phyloP scores from a whole-genome alignment of 2,888 invertebrate species.

The Dasypolia templi region DNA sequence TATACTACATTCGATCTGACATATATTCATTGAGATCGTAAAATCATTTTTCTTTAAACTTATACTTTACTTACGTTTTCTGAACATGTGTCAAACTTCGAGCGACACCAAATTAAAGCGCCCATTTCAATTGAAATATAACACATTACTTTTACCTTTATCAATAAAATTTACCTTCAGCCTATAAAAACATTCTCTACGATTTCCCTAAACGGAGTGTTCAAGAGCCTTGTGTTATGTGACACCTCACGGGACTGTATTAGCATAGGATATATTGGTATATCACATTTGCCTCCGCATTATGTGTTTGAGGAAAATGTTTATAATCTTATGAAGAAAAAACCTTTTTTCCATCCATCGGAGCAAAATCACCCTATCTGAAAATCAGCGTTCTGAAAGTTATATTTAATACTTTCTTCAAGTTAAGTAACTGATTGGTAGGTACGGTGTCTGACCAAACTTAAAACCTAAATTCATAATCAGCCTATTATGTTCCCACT shows the following conservation, averaged over 20 bases:
- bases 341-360: not conserved
- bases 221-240: conserved; percentile 19
- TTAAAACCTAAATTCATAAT: too few species aligned
- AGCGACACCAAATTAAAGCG: not conserved
- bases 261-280: conserved; percentile 15
- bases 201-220: conserved; percentile 6
- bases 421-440: too few species aligned
- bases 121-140: not conserved
- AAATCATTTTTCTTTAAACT: too few species aligned
- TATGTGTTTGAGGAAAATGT: not conserved
- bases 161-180: conserved; percentile 6
- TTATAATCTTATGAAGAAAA: conserved; percentile 1
- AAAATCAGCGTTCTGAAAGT: not conserved
- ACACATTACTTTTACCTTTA: conserved; percentile 1
- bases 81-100: not conserved
- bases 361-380: not conserved
- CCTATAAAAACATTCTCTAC: conserved; percentile 4
- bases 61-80: too few species aligned
- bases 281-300: not conserved
- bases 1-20: too few species aligned
- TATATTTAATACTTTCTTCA: too few species aligned
- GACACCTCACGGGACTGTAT: conserved; percentile 17
- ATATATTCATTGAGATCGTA: too few species aligned
- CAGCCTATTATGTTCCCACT: too few species aligned
- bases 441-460: conserved; percentile 2